A percentile compares a stretch with the other conserved stretches of the same genome.
Evolutionary conservation across 2,797 vertebrate genomes (phyloP).

Genomic region (Cryptoprocta ferox): DNA sequence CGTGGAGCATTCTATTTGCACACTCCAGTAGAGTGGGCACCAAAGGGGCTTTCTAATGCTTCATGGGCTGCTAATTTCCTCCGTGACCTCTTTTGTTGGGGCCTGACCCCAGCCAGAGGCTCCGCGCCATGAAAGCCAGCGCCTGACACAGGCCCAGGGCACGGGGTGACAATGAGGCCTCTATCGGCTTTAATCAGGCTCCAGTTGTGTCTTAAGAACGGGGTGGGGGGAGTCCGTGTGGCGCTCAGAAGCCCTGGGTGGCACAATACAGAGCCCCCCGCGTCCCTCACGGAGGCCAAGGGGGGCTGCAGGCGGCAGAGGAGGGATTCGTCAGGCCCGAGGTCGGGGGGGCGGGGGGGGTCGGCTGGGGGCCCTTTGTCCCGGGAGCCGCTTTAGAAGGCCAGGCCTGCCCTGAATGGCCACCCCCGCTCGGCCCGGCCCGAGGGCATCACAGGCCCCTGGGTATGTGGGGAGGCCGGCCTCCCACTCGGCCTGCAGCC

Average conservation of each 20-base stretch:
- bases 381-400: conserved; percentile 86
- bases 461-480: conserved; percentile 83
- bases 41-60: conserved; percentile 91
- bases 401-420: conserved; percentile 83
- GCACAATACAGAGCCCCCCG: conserved; percentile 84
- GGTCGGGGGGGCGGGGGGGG: conserved; percentile 41
- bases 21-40: conserved; percentile 88
- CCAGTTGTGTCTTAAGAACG: conserved; percentile 85
- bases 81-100: conserved; percentile 93
- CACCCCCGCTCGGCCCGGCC: conserved; percentile 84
- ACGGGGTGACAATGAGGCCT: conserved; percentile 90
- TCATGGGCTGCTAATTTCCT: conserved; percentile 96
- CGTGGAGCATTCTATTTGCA: conserved; percentile 92
- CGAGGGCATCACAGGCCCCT: conserved; percentile 86
- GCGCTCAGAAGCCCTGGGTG: conserved; percentile 87
- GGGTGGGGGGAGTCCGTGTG: conserved; percentile 85
- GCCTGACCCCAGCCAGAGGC: conserved; percentile 89
- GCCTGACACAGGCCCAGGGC: conserved; percentile 90
- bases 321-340: conserved; percentile 77
- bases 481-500: conserved; percentile 52
- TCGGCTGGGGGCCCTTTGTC: conserved; percentile 86
- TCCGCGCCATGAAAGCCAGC: conserved; percentile 91
- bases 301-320: conserved; percentile 77
- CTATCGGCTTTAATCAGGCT: conserved; percentile 88
- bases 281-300: conserved; percentile 36